Conservation (phyloP, 2,888 invertebrate species). For the Caenorhabditis drosophilae region DNA sequence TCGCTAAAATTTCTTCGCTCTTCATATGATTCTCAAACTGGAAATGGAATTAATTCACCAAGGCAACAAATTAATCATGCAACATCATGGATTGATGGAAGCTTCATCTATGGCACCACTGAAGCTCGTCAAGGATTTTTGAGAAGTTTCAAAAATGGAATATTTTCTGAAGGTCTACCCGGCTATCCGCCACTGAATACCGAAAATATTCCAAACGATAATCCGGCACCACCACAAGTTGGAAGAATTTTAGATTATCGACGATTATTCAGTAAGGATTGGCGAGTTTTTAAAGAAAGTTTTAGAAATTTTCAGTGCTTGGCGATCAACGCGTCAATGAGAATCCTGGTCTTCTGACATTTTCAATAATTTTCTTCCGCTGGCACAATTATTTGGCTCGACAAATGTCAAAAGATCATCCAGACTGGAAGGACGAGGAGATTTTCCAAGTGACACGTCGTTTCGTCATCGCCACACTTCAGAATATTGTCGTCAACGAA, state of each 20-base stretch:
- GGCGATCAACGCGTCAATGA: conserved; percentile 96
- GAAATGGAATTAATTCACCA: conserved; percentile 94
- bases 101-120: conserved; percentile 95
- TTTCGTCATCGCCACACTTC: conserved; percentile 86
- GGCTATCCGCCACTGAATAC: conserved; percentile 77
- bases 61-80: conserved; percentile 95
- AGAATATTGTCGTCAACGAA: conserved; percentile 94
- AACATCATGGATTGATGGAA: conserved; percentile 97
- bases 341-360: conserved; percentile 90
- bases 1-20: conserved; percentile 86
- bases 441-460: conserved; percentile 88
- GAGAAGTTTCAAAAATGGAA: conserved; percentile 90
- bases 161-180: conserved; percentile 75
- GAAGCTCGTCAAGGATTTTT: conserved; percentile 96
- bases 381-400: conserved; percentile 93
- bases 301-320: conserved; percentile 76
- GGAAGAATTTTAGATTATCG: conserved; percentile 90
- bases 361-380: conserved; percentile 89
- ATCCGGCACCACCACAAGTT: conserved; percentile 90
- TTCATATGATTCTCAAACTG: conserved; percentile 85
- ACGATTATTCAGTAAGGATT: conserved; percentile 83
- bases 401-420: conserved; percentile 78
- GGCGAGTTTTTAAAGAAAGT: not conserved
- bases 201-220: conserved; percentile 89
- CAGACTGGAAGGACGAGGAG: conserved; percentile 90